Evolutionary conservation across 2,113 vertebrate genomes (phyloP).

Genomic region (Aphelocoma coerulescens): DNA sequence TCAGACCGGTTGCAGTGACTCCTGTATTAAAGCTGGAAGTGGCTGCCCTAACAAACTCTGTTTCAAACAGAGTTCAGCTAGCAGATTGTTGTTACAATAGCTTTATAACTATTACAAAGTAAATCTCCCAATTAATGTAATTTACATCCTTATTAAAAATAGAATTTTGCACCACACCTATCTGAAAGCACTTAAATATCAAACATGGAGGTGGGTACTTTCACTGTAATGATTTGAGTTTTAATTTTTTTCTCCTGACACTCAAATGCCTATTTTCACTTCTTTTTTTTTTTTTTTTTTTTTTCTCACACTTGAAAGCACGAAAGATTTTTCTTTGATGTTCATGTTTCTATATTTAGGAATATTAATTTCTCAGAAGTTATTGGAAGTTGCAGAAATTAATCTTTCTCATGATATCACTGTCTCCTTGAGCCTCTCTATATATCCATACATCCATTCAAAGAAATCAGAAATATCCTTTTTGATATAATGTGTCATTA

Average conservation of each 20-base stretch:
- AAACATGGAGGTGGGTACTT: background rate
- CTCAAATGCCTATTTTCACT: background rate
- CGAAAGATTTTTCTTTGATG: background rate
- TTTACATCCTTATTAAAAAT: background rate
- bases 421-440: background rate
- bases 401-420: background rate
- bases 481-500: background rate
- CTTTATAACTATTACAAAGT: background rate
- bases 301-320: rapidly evolving
- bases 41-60: background rate
- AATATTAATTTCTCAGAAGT: background rate
- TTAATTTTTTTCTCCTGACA: background rate
- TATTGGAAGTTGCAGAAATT: background rate
- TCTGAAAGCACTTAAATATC: background rate
- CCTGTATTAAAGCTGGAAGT: background rate
- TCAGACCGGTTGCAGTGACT: background rate
- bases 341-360: background rate
- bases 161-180: background rate
- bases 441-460: background rate
- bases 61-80: background rate
- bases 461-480: background rate
- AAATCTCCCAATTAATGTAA: background rate
- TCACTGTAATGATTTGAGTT: background rate
- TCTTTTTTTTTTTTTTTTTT: rapidly evolving
- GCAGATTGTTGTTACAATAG: background rate